phyloP scores from a whole-genome alignment of 2,113 vertebrate species.

The Axis porcinus region DNA sequence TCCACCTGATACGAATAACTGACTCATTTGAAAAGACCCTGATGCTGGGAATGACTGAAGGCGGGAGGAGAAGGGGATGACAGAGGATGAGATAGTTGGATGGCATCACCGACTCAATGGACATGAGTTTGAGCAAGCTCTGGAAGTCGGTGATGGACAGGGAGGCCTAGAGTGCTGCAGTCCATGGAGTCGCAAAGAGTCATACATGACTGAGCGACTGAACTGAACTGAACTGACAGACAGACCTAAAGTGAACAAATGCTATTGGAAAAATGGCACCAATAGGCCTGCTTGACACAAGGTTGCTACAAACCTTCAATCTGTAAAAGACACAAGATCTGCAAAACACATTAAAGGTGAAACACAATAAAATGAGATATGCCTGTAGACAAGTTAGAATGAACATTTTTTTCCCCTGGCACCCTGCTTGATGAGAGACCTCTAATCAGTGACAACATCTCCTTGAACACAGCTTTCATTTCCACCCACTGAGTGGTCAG shows the following conservation, averaged over 20 bases:
- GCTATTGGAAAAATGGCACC: background rate
- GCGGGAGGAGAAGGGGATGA: background rate
- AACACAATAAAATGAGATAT: background rate
- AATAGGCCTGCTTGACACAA: background rate
- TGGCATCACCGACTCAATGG: background rate
- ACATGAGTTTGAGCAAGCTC: background rate
- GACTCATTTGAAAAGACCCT: background rate
- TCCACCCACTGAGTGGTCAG: background rate
- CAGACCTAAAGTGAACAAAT: background rate
- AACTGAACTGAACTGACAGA: background rate
- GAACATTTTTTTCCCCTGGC: background rate
- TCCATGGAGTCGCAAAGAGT: background rate
- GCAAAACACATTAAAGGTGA: background rate
- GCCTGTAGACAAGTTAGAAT: background rate
- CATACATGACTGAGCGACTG: accelerated
- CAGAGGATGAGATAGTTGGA: background rate
- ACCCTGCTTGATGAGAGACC: background rate
- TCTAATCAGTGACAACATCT: background rate
- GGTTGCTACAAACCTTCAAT: background rate
- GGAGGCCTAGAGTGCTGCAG: background rate
- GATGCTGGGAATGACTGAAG: background rate
- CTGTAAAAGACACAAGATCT: background rate
- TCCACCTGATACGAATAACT: background rate
- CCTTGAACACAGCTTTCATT: background rate
- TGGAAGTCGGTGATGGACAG: background rate